phyloP scores from a whole-genome alignment of 2,888 invertebrate species.

The Clistopyga incitator region DNA sequence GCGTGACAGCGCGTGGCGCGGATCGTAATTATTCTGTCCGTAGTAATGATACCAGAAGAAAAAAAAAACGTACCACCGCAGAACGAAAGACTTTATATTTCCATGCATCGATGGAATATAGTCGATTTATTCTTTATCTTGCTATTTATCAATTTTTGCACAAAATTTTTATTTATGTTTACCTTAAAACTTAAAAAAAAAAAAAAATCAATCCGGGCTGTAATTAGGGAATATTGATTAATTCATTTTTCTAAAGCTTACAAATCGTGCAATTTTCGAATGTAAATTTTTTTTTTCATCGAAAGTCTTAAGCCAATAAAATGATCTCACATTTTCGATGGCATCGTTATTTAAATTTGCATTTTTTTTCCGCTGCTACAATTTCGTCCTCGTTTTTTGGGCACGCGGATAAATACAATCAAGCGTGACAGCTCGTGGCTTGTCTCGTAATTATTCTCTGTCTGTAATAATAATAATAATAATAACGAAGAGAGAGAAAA shows the following conservation, averaged over 20 bases:
- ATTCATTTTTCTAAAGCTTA: no score
- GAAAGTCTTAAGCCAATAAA: no score
- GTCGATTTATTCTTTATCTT: no score
- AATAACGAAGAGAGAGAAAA: constrained; percentile 35
- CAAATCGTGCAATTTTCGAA: no score
- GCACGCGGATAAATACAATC: constrained; percentile 48
- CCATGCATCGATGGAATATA: neutral
- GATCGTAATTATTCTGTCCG: constrained; percentile 46
- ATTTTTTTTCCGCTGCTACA: no score
- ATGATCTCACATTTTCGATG: no score
- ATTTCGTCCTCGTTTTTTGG: neutral
- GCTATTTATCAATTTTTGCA: no score
- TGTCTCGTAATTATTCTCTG: constrained; percentile 50
- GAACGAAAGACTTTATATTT: neutral
- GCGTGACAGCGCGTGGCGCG: constrained; percentile 32
- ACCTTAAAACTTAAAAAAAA: no score
- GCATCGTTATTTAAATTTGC: neutral
- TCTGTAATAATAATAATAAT: constrained; percentile 47
- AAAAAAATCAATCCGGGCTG: no score
- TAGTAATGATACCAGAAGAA: constrained; percentile 49
- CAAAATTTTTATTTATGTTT: no score
- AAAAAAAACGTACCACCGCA: constrained; percentile 38
- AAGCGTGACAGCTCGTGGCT: constrained; percentile 40
- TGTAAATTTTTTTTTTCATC: no score
- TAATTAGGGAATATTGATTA: no score